Conservation (phyloP, 2,113 vertebrate species). For the Notiomystis cincta region DNA sequence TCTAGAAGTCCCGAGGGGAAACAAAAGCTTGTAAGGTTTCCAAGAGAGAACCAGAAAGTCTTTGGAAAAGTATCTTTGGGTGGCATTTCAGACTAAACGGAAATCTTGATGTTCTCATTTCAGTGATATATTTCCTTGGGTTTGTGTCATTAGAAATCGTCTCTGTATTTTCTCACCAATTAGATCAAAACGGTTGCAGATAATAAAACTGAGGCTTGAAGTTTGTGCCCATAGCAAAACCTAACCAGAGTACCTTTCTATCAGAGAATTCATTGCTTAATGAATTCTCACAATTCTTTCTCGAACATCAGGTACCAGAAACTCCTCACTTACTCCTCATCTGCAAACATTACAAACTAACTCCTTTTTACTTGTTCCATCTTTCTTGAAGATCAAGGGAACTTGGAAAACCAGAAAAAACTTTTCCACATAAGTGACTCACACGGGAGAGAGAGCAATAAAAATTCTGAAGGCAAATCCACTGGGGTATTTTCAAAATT, state of each 20-base stretch:
- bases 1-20: slow-evolving; percentile 41
- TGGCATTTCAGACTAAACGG: slow-evolving; percentile 24
- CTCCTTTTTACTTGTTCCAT: background rate
- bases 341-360: background rate
- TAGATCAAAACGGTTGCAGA: background rate
- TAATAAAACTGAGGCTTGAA: background rate
- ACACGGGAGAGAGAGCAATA: background rate
- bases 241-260: background rate
- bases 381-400: background rate
- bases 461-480: background rate
- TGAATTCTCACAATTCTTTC: background rate
- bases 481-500: background rate
- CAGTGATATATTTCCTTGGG: background rate
- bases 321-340: background rate
- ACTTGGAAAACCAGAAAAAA: background rate
- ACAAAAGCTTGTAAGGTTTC: slow-evolving; percentile 28
- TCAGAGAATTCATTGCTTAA: background rate
- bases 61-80: slow-evolving; percentile 38
- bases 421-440: background rate
- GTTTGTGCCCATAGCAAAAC: background rate
- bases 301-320: background rate
- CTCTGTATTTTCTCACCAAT: background rate
- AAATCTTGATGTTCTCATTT: background rate
- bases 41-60: slow-evolving; percentile 16
- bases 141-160: background rate